Evolutionary conservation across 2,888 invertebrate species (phyloP).

Genomic region (Pammene fasciana): DNA sequence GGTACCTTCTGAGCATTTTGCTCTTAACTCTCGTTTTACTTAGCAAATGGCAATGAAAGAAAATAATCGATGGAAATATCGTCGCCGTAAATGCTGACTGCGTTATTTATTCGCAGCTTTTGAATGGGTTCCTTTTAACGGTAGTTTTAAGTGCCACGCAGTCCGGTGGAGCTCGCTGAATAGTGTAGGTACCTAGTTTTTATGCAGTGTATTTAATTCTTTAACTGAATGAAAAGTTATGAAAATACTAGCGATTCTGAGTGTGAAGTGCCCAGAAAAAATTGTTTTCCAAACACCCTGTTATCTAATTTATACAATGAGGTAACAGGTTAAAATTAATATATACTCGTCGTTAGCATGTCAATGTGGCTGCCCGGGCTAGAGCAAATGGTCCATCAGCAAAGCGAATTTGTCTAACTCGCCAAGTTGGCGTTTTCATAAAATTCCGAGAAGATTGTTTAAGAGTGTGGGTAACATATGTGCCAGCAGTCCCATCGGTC

Average conservation of each 20-base stretch:
- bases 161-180: constrained; percentile 59
- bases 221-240: too few relatives aligned
- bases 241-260: too few relatives aligned
- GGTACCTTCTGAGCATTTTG: constrained; percentile 27
- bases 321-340: too few relatives aligned
- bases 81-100: constrained; percentile 69
- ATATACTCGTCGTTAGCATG: too few relatives aligned
- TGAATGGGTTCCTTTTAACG: constrained; percentile 76
- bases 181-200: constrained; percentile 45
- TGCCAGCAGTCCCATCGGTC: constrained; percentile 59
- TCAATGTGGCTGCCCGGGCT: background rate
- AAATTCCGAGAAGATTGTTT: constrained; percentile 50
- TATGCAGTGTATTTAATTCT: background rate
- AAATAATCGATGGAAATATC: constrained; percentile 66
- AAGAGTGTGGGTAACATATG: constrained; percentile 58
- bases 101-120: constrained; percentile 79
- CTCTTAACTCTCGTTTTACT: constrained; percentile 30
- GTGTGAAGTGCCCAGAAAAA: too few relatives aligned
- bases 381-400: background rate
- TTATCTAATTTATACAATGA: too few relatives aligned
- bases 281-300: too few relatives aligned
- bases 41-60: constrained; percentile 62
- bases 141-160: constrained; percentile 77
- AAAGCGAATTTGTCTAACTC: constrained; percentile 28
- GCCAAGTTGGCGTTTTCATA: constrained; percentile 45